Evolutionary conservation across 2,888 invertebrate genomes (phyloP).

Genomic region (Azorinus chamasolen): DNA sequence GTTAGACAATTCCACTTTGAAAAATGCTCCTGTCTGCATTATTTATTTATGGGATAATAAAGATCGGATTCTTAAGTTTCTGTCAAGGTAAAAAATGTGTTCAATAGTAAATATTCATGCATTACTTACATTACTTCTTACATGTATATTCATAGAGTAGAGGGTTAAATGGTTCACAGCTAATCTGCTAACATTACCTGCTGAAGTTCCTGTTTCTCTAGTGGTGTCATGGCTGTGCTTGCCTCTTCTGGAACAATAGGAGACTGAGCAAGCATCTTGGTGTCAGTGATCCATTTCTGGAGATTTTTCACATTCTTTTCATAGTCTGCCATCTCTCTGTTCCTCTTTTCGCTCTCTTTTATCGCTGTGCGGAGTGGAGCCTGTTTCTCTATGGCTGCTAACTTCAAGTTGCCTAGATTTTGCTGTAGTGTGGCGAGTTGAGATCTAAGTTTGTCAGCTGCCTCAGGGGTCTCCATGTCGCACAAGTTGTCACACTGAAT

Average conservation of each 20-base stretch:
- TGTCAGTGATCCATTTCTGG: conserved; percentile 81
- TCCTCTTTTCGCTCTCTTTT: conserved; percentile 78
- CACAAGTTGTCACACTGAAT: conserved; percentile 82
- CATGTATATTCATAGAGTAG: too few species aligned
- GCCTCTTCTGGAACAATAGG: conserved; percentile 47
- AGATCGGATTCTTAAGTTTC: too few species aligned
- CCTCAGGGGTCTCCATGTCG: conserved; percentile 73
- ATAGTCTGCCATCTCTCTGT: conserved; percentile 79
- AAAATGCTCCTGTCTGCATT: too few species aligned
- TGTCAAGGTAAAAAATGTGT: too few species aligned
- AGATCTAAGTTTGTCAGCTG: conserved; percentile 75
- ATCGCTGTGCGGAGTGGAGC: conserved; percentile 72
- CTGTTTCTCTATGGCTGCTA: conserved; percentile 77
- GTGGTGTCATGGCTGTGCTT: conserved; percentile 53
- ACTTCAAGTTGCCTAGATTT: conserved; percentile 78
- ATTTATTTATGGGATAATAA: too few species aligned
- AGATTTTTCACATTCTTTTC: conserved; percentile 77
- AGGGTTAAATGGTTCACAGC: too few species aligned
- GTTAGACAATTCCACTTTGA: too few species aligned
- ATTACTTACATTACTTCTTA: too few species aligned
- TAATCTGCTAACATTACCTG: too few species aligned
- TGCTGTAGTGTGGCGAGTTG: conserved; percentile 77
- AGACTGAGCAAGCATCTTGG: conserved; percentile 72
- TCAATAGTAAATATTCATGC: too few species aligned
- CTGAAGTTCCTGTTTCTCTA: conserved; percentile 71